phyloP scores from a whole-genome alignment of 2,797 vertebrate species.

The Esox masquinongy region DNA sequence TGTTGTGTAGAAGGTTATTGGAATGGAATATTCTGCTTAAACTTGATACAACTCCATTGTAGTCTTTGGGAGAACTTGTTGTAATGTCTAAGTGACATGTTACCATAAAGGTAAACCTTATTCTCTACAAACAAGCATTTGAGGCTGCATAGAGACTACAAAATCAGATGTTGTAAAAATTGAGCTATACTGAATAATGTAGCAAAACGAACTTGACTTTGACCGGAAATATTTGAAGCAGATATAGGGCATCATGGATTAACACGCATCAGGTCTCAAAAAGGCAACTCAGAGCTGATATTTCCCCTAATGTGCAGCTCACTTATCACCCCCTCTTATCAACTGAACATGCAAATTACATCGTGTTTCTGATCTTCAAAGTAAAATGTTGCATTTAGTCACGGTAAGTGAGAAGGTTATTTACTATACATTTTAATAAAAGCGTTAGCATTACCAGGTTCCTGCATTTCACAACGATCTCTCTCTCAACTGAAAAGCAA shows the following conservation, averaged over 20 bases:
- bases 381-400: background rate
- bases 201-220: background rate
- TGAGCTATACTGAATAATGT: background rate
- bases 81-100: background rate
- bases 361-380: constrained; percentile 11
- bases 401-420: background rate
- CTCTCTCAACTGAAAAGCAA: background rate
- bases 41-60: background rate
- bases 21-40: background rate
- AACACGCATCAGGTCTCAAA: constrained; percentile 41
- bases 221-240: background rate
- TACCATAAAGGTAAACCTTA: background rate
- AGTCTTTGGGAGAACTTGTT: background rate
- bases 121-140: background rate
- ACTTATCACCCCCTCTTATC: background rate
- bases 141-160: background rate
- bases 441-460: constrained; percentile 11
- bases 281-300: constrained; percentile 22
- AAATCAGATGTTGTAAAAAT: background rate
- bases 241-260: constrained; percentile 13
- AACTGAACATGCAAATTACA: constrained; percentile 29
- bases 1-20: background rate
- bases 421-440: constrained; percentile 9
- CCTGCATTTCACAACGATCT: constrained; percentile 21
- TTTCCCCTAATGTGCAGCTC: constrained; percentile 23